Evolutionary conservation across 1,140 invertebrate species (phyloP).

Genomic region (Ephestia elutella): DNA sequence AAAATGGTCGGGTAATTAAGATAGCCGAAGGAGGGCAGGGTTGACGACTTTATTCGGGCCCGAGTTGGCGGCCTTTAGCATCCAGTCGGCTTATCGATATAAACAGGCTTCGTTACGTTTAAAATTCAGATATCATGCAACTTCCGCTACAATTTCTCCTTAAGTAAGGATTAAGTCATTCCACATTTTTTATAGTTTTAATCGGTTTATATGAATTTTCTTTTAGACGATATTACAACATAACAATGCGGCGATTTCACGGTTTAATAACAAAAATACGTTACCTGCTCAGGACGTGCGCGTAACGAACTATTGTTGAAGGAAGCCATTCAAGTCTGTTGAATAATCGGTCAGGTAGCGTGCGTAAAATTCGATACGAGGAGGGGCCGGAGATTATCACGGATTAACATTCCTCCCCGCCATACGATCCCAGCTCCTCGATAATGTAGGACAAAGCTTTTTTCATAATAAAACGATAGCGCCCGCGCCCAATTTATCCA

Average conservation of each 20-base stretch:
- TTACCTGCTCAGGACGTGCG: constrained; percentile 36
- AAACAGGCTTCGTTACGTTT: too few species aligned
- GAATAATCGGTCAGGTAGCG: constrained; percentile 61
- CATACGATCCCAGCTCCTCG: constrained; percentile 32
- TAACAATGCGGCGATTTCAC: background rate
- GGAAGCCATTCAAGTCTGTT: constrained; percentile 55
- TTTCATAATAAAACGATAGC: constrained; percentile 36
- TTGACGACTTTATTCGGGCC: constrained; percentile 26
- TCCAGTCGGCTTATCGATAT: constrained; percentile 25
- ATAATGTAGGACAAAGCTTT: constrained; percentile 42
- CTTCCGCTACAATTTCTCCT: too few species aligned
- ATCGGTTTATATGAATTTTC: background rate
- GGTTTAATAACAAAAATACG: constrained; percentile 4
- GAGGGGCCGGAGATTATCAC: constrained; percentile 52
- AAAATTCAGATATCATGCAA: too few species aligned
- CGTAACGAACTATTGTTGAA: constrained; percentile 40
- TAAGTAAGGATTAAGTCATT: too few species aligned
- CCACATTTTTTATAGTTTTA: background rate
- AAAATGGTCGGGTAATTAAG: constrained; percentile 34
- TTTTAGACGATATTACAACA: background rate
- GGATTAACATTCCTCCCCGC: constrained; percentile 61
- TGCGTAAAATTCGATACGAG: constrained; percentile 61
- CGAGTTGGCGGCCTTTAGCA: constrained; percentile 21
- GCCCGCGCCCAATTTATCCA: constrained; percentile 48
- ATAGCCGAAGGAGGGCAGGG: constrained; percentile 45